Conservation (phyloP, 2,113 vertebrate species). For the Hypomesus transpacificus region DNA sequence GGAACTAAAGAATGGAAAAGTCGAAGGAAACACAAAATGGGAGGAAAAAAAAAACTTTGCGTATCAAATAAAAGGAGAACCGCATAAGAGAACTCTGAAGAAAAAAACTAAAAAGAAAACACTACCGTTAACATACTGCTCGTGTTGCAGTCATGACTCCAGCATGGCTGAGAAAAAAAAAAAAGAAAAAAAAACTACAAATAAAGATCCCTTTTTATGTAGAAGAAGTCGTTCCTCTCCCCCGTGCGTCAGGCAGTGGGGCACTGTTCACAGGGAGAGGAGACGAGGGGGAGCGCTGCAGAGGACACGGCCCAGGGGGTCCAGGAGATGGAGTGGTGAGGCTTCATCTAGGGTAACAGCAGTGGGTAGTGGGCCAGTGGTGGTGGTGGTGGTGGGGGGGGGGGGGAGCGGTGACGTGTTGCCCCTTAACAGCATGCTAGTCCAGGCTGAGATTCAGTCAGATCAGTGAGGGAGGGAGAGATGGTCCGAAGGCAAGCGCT, state of each 20-base stretch:
- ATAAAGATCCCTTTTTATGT: conserved; percentile 61
- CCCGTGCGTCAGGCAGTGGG: conserved; percentile 75
- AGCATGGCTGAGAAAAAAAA: conserved; percentile 66
- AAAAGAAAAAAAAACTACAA: neutral
- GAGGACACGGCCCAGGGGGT: conserved; percentile 43
- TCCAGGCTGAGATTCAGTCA: conserved; percentile 75
- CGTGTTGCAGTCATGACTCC: conserved; percentile 53
- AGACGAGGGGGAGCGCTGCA: conserved; percentile 57
- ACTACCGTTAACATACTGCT: conserved; percentile 57
- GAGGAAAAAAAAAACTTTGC: conserved; percentile 11
- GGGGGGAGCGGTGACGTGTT: conserved; percentile 51
- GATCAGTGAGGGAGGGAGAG: conserved; percentile 71
- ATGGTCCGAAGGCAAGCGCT: conserved; percentile 80
- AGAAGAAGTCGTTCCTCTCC: conserved; percentile 50
- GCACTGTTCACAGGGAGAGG: conserved; percentile 76
- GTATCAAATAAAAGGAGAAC: conserved; percentile 51
- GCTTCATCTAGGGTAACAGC: conserved; percentile 24
- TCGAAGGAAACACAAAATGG: neutral
- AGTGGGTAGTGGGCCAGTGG: conserved; percentile 24
- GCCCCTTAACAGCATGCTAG: conserved; percentile 86
- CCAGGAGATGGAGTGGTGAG: conserved; percentile 3
- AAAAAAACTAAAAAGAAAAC: conserved; percentile 68
- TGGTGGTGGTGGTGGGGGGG: neutral
- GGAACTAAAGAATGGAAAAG: conserved; percentile 20
- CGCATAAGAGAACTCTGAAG: conserved; percentile 39